Evolutionary conservation across 2,797 vertebrate species (phyloP).

Genomic region (Streptopelia turtur): DNA sequence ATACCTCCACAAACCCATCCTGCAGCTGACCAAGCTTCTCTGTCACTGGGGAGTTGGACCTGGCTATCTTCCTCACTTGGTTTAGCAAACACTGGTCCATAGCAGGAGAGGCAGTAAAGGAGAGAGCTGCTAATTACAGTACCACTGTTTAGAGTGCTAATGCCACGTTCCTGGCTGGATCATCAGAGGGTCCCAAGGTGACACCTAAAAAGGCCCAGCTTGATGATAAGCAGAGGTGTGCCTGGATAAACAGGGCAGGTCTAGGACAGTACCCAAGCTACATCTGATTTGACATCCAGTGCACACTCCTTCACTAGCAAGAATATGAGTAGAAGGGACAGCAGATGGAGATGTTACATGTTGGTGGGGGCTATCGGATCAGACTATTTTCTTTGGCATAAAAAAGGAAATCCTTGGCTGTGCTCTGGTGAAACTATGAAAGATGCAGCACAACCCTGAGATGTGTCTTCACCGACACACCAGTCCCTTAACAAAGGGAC

Average conservation of each 20-base stretch:
- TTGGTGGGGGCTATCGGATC: background rate
- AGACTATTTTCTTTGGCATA: background rate
- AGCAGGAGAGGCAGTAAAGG: background rate
- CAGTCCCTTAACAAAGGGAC: background rate
- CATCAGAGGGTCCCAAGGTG: background rate
- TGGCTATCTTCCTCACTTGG: background rate
- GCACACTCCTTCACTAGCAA: background rate
- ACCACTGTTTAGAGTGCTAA: background rate
- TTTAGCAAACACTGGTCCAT: background rate
- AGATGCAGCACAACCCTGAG: background rate
- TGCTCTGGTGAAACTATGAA: background rate
- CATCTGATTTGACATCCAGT: background rate
- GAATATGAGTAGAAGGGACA: background rate
- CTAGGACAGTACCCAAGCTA: background rate
- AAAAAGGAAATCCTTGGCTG: background rate
- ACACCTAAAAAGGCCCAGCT: background rate
- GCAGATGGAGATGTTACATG: background rate
- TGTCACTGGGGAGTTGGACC: background rate
- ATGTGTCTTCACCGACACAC: background rate
- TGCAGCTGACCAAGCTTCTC: background rate
- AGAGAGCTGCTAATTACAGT: background rate
- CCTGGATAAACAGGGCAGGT: background rate
- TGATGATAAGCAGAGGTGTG: background rate
- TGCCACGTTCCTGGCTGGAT: background rate
- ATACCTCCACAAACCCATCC: background rate